Base-by-base conservation (phyloP, 2,888 invertebrate species). In the Apantesis nais region DNA sequence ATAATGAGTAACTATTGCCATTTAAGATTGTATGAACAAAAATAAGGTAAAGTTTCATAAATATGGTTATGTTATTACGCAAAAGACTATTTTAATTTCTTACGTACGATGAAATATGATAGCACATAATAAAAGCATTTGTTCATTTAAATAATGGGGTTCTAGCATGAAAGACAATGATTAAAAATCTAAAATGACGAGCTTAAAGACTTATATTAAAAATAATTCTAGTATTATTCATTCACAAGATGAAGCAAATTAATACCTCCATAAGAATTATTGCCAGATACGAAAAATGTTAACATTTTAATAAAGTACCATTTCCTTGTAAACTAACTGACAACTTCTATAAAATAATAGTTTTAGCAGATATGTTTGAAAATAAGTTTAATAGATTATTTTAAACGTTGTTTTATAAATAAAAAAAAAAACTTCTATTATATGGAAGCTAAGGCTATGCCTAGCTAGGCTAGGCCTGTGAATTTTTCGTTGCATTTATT, bases 301-400 rank as follows among this genome's bases (percentile, higher is more conserved):
- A 70, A 41, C 58, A 66, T 19, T 41, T 25, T 55, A 55, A 58
- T 66, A 58, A 66, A 44, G 9, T 14, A 8, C 60, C 71, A 64
- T 64, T 34, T 71, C 25, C 61, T 67, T 65, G 61, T 60, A n/a
- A 62, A 58, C 25, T 39, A 39, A 19, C 37, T 31, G 62, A 62
- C 37, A 29, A 62, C 52, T 67, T 62, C 8, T 65, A 65, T 48
- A 64, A 31, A 5, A 7, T 31, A 14, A n/a, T 52, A 52, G 41
- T 39, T 19, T 39, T 12, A 9, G 41, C 66, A 29, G 39, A 58
- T 3, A 66, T 41, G 58, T 39, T 58, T 37, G 37, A 1, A 9
- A 34, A 41, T 29, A 37, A 5, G 62, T 34, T 48, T 34, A 16
- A 37, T 8, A 37, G 2, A 37, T 37, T 8, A 9, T 31, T 8